phyloP scores from a whole-genome alignment of 2,113 vertebrate genomes.

The Onychostoma macrolepis region DNA sequence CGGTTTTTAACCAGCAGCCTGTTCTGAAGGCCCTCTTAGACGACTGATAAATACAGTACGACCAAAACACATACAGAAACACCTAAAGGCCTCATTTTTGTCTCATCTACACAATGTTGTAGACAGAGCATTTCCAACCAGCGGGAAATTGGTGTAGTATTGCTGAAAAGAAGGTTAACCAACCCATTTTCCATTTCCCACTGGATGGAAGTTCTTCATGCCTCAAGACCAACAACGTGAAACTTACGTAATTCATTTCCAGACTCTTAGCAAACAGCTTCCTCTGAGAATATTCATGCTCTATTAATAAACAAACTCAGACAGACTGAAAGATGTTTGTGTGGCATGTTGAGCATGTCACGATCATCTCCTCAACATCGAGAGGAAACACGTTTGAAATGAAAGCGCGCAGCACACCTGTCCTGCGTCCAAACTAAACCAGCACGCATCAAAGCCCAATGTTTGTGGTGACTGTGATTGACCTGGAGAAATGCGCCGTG shows the following conservation, averaged over 20 bases:
- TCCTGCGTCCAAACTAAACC: slow-evolving; percentile 17
- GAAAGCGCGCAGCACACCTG: not conserved
- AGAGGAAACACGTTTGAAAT: not conserved
- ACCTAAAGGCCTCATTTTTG: not conserved
- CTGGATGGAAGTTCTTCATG: not conserved
- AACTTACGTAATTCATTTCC: slow-evolving; percentile 7
- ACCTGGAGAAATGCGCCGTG: not conserved
- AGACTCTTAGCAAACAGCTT: slow-evolving; percentile 2
- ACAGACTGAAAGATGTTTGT: not conserved
- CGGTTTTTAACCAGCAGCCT: no score
- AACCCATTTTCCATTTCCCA: not conserved
- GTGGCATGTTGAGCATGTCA: not conserved
- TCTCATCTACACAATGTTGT: not conserved
- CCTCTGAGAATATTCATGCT: not conserved
- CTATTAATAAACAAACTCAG: not conserved
- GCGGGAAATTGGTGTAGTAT: not conserved
- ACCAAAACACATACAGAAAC: not conserved
- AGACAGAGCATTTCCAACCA: not conserved
- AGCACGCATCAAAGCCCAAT: not conserved
- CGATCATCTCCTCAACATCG: not conserved
- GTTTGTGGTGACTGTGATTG: not conserved
- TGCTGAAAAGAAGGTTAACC: not conserved
- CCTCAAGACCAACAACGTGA: not conserved
- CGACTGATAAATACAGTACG: not conserved
- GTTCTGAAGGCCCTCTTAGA: not conserved